Evolutionary conservation across 2,797 vertebrate genomes (phyloP).

Genomic region (Hipposideros larvatus): DNA sequence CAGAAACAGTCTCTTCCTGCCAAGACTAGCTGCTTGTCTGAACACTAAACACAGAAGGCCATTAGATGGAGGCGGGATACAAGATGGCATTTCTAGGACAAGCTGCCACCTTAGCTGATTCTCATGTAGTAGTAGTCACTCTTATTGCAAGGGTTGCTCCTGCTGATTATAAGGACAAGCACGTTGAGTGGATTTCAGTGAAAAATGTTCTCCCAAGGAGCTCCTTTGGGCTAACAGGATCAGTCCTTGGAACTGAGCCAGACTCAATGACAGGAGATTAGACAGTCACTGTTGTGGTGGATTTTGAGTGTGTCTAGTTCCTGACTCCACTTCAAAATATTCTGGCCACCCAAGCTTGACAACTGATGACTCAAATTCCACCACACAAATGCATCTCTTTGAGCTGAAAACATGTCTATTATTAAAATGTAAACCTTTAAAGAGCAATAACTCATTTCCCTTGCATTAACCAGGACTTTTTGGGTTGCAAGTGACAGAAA

Average conservation of each 20-base stretch:
- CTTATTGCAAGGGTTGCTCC: not conserved
- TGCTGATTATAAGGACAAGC: not conserved
- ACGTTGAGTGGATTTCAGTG: not conserved
- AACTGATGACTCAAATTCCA: not conserved
- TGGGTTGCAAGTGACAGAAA: not conserved
- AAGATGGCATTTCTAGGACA: constrained; percentile 33
- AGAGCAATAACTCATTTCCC: not conserved
- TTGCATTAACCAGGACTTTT: not conserved
- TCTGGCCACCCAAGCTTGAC: not conserved
- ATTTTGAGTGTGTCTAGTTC: not conserved
- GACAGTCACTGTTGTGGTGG: not conserved
- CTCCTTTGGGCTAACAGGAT: not conserved
- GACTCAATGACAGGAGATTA: not conserved
- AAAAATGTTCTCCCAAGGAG: not conserved
- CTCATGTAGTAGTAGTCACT: not conserved
- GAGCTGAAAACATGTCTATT: not conserved
- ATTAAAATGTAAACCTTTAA: not conserved
- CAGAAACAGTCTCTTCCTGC: not conserved
- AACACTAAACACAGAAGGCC: not conserved
- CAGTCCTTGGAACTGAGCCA: not conserved
- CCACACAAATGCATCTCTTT: not conserved
- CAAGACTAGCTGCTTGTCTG: not conserved
- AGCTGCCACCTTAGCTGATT: not conserved
- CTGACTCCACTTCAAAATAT: not conserved
- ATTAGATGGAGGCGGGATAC: not conserved